Conservation (phyloP, 1,140 invertebrate species). For the Triops cancriformis region DNA sequence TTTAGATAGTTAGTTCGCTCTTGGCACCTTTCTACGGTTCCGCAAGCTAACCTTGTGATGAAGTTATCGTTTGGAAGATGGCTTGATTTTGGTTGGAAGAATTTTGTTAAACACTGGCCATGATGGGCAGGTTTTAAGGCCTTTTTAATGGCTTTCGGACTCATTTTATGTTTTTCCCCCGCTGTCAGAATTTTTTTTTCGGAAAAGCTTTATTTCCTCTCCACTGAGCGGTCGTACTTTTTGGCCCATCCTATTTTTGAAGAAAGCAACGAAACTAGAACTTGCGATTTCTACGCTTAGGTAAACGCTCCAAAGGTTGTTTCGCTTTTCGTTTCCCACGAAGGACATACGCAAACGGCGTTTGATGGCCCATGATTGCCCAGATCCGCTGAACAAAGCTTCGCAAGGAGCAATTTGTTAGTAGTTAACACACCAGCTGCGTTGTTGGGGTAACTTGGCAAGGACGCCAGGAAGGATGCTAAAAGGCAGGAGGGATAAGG, state of each 20-base stretch:
- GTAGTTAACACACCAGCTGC: not conserved
- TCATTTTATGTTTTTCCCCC: not conserved
- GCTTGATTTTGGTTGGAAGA: not conserved
- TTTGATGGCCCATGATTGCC: not conserved
- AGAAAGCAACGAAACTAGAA: too few relatives aligned
- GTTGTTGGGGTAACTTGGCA: not conserved
- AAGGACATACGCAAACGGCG: not conserved
- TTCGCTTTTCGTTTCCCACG: not conserved
- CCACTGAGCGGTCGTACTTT: not conserved
- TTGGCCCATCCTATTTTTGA: not conserved
- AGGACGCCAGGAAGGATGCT: not conserved
- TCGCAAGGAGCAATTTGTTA: not conserved
- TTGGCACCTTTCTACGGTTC: not conserved
- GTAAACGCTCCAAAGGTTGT: not conserved
- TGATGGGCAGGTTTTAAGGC: not conserved
- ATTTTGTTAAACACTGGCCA: not conserved
- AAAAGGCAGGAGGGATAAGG: not conserved
- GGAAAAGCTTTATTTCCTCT: too few relatives aligned
- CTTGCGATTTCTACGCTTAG: not conserved
- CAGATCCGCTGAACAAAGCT: not conserved
- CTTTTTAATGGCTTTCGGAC: too few relatives aligned
- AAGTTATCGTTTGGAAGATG: not conserved
- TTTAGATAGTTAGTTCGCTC: not conserved
- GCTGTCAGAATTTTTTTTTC: too few relatives aligned
- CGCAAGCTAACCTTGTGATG: not conserved